Evolutionary conservation across 2,888 invertebrate species (phyloP), one percentile per base, ranked within the genome.

Genomic region (Timema podura): DNA sequence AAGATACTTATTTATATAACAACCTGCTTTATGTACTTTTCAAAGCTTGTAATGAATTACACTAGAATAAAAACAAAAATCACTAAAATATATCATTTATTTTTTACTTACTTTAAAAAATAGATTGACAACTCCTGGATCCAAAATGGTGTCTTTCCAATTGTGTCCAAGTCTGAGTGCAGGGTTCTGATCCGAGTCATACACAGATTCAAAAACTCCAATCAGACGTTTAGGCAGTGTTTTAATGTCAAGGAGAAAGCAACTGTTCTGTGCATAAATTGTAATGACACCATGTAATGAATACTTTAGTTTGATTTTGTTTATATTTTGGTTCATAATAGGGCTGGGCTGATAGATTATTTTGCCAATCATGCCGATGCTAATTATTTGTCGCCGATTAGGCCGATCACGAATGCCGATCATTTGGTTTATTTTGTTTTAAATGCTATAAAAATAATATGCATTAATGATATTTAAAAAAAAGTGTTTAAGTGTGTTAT

Each of bases 61-160:
- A 65, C 10, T 45, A 54, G 10, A 72, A 65, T 68, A 46, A 46
- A 9, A 8, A 65, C 51, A 51, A 30, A 57, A 13, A 9, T 44
- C 3, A 51, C 9, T 68, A 30, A 10, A 30, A 44, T 70, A 16
- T 65, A 30, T 65, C 1, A 51, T 51, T 51, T 11, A 51, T 13
- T 13, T n/a, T 51, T 51, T 64, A 76, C 79, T 78, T 76, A 85
- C 85, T 79, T 90, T 89, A 79, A 93, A 95, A 82, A 94, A 91
- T 54, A 95, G 80, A n/a, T 90, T 85, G 65, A 93, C 80, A 15
- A 94, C 82, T 73, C 87, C 86, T 5, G 91, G 89, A 77, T 92
- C 88, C 74, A 93, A 83, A 74, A 95, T 88, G 0, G 91, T 86
- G 73, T 92, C 91, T 71, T 86, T 84, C 95, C 95, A 96, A 74